Conservation (phyloP, 2,888 invertebrate species). For the Lithodes maja region DNA sequence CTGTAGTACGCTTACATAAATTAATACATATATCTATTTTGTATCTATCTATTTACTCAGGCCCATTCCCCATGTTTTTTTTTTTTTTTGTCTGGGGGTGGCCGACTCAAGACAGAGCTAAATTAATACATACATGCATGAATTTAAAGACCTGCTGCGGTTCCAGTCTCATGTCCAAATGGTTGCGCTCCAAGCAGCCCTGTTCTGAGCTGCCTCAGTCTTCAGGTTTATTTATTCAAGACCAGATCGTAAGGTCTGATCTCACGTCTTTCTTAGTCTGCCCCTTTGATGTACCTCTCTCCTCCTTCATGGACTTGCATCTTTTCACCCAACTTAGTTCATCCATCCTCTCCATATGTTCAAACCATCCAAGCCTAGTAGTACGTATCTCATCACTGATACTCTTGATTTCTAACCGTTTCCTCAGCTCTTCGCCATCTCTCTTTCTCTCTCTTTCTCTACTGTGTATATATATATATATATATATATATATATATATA, state of each 20-base stretch:
- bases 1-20: constrained; percentile 32
- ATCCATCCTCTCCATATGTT: neutral
- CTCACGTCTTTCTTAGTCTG: neutral
- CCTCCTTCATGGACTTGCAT: neutral
- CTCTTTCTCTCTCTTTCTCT: neutral
- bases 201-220: neutral
- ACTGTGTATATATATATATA: neutral
- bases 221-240: neutral
- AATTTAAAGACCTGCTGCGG: no score
- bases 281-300: neutral
- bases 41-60: constrained; percentile 18
- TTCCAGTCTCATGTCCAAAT: neutral
- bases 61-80: no score
- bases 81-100: no score
- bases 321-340: neutral
- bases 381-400: neutral
- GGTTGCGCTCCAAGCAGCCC: neutral
- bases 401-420: neutral
- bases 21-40: constrained; percentile 52
- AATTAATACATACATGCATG: neutral
- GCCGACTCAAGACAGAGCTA: no score
- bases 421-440: neutral
- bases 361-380: neutral
- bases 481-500: neutral
- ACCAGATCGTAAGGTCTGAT: neutral